These are phyloP conservation scores for Zaprionus lachaisei DNA, from an alignment of 1,140 invertebrate species.

Conservation along the genomic window DNA sequence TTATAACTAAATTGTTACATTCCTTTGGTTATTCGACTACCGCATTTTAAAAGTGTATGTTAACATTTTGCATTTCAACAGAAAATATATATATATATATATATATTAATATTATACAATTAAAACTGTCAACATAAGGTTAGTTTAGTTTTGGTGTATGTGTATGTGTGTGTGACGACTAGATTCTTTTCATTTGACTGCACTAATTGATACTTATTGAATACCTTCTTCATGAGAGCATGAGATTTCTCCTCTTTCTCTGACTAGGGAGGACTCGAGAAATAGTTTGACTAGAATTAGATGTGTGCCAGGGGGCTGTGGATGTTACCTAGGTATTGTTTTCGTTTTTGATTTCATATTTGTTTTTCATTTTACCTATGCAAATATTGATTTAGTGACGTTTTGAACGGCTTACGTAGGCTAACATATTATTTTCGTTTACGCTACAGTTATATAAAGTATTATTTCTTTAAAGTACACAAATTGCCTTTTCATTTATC, in stretches of 20 bases:
- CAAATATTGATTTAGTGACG: constrained; percentile 43
- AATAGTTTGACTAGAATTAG: constrained; percentile 52
- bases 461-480: constrained; percentile 76
- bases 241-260: constrained; percentile 47
- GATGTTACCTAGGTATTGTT: constrained; percentile 30
- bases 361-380: constrained; percentile 33
- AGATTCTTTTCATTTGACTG: constrained; percentile 13
- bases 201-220: constrained; percentile 56
- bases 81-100: constrained; percentile 26
- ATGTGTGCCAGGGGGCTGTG: background rate
- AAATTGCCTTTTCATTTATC: constrained; percentile 56
- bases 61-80: constrained; percentile 70
- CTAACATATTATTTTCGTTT: constrained; percentile 33
- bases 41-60: constrained; percentile 66
- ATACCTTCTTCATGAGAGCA: constrained; percentile 45
- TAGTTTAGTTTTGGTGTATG: constrained; percentile 18
- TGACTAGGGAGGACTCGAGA: constrained; percentile 39
- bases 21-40: constrained; percentile 52
- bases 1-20: constrained; percentile 71
- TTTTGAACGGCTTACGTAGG: constrained; percentile 55
- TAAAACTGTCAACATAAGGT: constrained; percentile 61
- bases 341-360: constrained; percentile 8
- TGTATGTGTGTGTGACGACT: background rate
- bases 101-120: constrained; percentile 65
- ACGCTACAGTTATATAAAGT: constrained; percentile 75